phyloP scores from a whole-genome alignment of 2,888 invertebrate genomes.

The Ichneumoninae sp. region DNA sequence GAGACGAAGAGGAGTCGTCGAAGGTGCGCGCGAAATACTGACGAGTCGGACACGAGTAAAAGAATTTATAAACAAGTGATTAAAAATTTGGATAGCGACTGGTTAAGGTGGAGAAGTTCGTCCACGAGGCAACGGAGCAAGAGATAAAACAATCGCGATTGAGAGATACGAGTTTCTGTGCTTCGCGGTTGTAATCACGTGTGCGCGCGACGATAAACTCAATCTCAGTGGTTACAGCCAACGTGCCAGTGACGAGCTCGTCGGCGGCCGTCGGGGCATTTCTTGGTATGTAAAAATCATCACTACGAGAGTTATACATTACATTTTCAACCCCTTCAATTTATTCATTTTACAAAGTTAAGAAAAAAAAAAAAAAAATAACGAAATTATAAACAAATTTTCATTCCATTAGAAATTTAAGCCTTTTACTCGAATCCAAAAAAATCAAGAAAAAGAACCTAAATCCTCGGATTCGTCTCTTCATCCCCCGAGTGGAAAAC shows the following conservation, averaged over 20 bases:
- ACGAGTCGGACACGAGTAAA: not conserved
- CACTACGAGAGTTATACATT: not conserved
- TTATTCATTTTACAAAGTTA: not conserved
- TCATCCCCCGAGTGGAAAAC: no score
- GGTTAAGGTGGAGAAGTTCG: not conserved
- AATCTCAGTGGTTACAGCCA: slow-evolving; percentile 48
- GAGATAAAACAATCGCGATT: not conserved
- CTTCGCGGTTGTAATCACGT: slow-evolving; percentile 40
- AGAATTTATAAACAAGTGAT: not conserved
- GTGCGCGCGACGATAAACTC: slow-evolving; percentile 42
- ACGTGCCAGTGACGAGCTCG: slow-evolving; percentile 67
- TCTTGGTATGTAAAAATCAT: slow-evolving; percentile 74
- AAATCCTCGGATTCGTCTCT: no score
- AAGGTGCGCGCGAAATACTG: not conserved
- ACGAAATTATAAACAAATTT: not conserved
- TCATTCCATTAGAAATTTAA: not conserved
- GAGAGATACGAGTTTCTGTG: slow-evolving; percentile 30
- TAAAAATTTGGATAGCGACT: not conserved
- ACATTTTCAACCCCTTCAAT: not conserved
- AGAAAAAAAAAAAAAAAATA: not conserved
- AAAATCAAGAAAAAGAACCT: no score
- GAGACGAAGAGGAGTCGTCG: not conserved
- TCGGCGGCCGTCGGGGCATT: slow-evolving; percentile 79
- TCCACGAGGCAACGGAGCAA: not conserved
- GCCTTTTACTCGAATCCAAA: no score